A percentile compares a stretch with the other conserved stretches of the same genome.
phyloP scores from a whole-genome alignment of 2,797 vertebrate genomes.

The Leucoraja ocellata region DNA sequence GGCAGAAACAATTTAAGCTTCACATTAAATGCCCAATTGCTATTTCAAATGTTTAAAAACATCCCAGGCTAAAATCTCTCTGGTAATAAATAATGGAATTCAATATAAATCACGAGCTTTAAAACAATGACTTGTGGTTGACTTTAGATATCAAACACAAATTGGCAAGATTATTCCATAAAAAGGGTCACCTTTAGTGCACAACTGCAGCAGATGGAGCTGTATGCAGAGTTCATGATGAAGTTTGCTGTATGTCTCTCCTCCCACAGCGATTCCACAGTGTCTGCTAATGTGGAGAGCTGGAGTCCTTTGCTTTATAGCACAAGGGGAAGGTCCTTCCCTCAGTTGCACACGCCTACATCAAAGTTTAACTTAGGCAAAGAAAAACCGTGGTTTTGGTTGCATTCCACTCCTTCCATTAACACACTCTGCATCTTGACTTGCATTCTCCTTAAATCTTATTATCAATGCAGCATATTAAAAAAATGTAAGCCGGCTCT shows the following conservation, averaged over 20 bases:
- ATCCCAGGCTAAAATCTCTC: not conserved
- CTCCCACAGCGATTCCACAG: not conserved
- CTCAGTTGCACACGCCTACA: conserved; percentile 21
- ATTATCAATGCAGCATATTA: conserved; percentile 14
- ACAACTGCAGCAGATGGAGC: conserved; percentile 19
- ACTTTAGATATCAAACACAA: not conserved
- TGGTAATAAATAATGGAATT: not conserved
- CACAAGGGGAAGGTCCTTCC: not conserved
- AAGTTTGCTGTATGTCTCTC: not conserved
- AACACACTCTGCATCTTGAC: not conserved
- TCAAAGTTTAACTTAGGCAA: conserved; percentile 23
- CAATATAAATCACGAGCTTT: not conserved
- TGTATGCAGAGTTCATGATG: conserved; percentile 34
- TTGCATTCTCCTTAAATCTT: not conserved
- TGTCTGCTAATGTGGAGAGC: conserved; percentile 6
- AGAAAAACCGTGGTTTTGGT: conserved; percentile 6
- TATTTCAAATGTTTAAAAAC: not conserved
- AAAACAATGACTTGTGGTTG: not conserved
- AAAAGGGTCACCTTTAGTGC: conserved; percentile 15
- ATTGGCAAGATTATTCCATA: not conserved
- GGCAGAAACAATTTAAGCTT: not conserved
- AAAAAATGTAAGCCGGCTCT: not conserved
- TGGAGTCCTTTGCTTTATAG: not conserved
- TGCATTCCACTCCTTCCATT: conserved; percentile 12
- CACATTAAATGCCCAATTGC: not conserved